Base-by-base conservation (phyloP, 2,113 vertebrate genomes). In the Hyperoodon ampullatus region DNA sequence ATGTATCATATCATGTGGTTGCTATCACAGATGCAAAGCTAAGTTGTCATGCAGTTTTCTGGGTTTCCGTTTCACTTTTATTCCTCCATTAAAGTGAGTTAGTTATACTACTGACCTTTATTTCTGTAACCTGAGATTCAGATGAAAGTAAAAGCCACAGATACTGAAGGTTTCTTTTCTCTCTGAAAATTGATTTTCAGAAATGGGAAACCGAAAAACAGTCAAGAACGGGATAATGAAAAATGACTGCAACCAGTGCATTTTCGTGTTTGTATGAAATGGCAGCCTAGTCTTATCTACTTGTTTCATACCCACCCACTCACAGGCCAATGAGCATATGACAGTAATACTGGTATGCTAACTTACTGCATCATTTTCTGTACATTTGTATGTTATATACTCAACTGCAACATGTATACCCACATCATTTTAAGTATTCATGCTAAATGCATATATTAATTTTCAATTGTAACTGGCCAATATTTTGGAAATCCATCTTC, bases 401-500 rank as follows among this genome's bases (percentile, higher is more conserved):
- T 47, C 53, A 44, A 87, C 60, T 83, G 44, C 8, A 58, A 63
- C 23, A 71, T 1, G 15, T 5, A 80, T 44, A 65, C 18, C 23
- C 21, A 72, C 8, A 58, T 39, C 35, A 58, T 35, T 72, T 35
- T 71, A 82, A 35, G 6, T 88, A 82, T n/a, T 47, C 11, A 30
- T 72, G 30, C 9, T 74, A 72, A 55, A 55, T 24, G 28, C n/a
- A 50, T 28, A 23, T 30, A 47, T 58, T 82, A 23, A 66, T 82
- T 80, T 74, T 95, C 90, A 63, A n/a, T 75, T 70, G 65, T 80
- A n/a, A 75, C 39, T 81, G 77, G 18, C 21, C 35, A 92, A 9
- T 53, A 95, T 65, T 93, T 95, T 77, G 47, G 35, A 84, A 86
- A 72, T 83, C 30, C 23, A 18, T 95, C 86, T 94, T 77, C 82